Conservation (phyloP, 2,113 vertebrate species). For the Grammomys surdaster region DNA sequence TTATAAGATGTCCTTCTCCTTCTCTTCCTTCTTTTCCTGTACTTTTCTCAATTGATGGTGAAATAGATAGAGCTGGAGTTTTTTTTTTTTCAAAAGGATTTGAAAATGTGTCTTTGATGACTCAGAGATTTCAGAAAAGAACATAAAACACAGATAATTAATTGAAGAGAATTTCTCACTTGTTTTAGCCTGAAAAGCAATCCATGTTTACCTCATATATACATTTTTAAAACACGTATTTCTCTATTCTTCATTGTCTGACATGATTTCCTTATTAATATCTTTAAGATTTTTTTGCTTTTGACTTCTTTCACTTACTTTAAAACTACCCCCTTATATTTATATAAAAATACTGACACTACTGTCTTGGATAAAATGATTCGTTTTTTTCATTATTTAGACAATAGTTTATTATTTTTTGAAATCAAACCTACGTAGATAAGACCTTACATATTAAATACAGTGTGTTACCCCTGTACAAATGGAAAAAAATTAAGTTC, state of each 20-base stretch:
- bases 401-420: too few species aligned
- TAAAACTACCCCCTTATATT: neutral
- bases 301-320: neutral
- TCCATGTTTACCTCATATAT: neutral
- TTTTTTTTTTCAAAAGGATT: neutral
- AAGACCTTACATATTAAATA: too few species aligned
- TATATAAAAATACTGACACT: neutral
- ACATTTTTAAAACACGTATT: neutral
- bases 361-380: neutral
- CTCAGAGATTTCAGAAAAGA: neutral
- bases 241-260: neutral
- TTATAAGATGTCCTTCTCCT: neutral
- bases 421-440: too few species aligned
- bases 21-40: neutral
- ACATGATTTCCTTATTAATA: neutral
- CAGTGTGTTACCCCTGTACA: too few species aligned
- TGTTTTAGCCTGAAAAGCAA: neutral
- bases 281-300: neutral
- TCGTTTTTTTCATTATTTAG: too few species aligned
- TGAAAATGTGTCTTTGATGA: slow-evolving; percentile 50
- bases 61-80: neutral
- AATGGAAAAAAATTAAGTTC: slow-evolving; percentile 91
- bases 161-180: neutral
- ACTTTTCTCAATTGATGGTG: neutral
- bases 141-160: neutral